These are phyloP conservation scores for Scelioninae gen. 1 DNA, from an alignment of 2,888 invertebrate species.

Conservation along the genomic window DNA sequence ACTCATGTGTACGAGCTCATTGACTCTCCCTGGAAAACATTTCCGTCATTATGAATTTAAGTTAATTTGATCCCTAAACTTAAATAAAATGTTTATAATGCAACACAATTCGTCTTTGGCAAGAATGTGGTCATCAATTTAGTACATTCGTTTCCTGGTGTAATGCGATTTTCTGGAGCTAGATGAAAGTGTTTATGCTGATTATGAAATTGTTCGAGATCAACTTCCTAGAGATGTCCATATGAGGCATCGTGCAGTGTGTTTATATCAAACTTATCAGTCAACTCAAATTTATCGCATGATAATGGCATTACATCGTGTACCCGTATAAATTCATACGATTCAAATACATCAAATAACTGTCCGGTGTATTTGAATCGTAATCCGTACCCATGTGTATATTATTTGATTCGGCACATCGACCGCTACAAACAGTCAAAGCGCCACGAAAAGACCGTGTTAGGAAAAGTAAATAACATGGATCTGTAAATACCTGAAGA, in stretches of 20 bases:
- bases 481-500: neutral
- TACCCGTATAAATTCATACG: slow-evolving; percentile 18
- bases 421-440: neutral
- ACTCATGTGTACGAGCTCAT: too few species aligned
- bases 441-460: neutral
- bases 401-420: slow-evolving; percentile 21
- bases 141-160: too few species aligned
- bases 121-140: too few species aligned
- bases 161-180: too few species aligned
- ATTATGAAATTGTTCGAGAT: neutral
- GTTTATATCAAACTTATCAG: too few species aligned
- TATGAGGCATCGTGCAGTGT: neutral
- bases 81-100: too few species aligned
- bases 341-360: slow-evolving; percentile 3
- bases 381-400: neutral
- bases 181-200: neutral
- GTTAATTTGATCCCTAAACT: too few species aligned
- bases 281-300: too few species aligned
- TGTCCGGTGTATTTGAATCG: neutral
- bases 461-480: neutral
- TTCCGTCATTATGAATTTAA: too few species aligned
- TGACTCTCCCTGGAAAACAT: too few species aligned
- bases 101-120: too few species aligned
- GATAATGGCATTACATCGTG: neutral
- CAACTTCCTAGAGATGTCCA: slow-evolving; percentile 21